Percentiles rank a stretch among this genome's conserved stretches.
These are phyloP conservation scores for Lateolabrax maculatus DNA, from an alignment of 2,797 vertebrate genomes.

Conservation along the genomic window DNA sequence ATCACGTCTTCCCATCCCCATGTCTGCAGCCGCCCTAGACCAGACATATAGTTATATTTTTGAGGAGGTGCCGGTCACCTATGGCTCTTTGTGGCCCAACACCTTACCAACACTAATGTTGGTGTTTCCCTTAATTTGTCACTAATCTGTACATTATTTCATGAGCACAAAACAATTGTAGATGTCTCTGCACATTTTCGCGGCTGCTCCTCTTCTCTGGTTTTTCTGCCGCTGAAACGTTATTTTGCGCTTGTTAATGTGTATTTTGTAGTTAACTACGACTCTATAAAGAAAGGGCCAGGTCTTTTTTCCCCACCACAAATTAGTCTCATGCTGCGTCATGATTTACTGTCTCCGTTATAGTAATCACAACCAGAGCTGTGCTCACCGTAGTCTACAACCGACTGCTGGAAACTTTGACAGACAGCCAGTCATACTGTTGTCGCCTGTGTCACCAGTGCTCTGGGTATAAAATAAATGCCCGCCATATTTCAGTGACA, in stretches of 20 bases:
- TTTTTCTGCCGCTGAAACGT: slow-evolving; percentile 53
- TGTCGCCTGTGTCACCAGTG: slow-evolving; percentile 73
- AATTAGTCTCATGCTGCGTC: slow-evolving; percentile 86
- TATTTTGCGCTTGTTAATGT: slow-evolving; percentile 69
- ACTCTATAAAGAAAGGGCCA: slow-evolving; percentile 81
- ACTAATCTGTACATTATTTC: slow-evolving; percentile 22
- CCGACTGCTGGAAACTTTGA: slow-evolving; percentile 80
- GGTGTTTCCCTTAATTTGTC: slow-evolving; percentile 28
- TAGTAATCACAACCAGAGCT: slow-evolving; percentile 87
- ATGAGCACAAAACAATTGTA: slow-evolving; percentile 21
- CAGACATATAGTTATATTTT: neutral
- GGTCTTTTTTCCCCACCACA: slow-evolving; percentile 78
- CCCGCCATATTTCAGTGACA: slow-evolving; percentile 48
- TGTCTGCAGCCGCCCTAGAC: neutral
- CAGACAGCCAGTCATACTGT: slow-evolving; percentile 75
- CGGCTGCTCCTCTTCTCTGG: slow-evolving; percentile 37
- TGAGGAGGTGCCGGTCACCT: neutral
- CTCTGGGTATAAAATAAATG: slow-evolving; percentile 36
- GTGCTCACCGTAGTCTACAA: slow-evolving; percentile 64
- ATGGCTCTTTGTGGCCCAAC: neutral
- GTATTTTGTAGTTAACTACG: slow-evolving; percentile 81
- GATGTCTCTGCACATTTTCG: slow-evolving; percentile 26
- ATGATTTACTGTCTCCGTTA: slow-evolving; percentile 88
- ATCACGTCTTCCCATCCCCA: too few species aligned
- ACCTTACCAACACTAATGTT: slow-evolving; percentile 1